phyloP scores from a whole-genome alignment of 2,888 invertebrate species.

The Epistrophella euchroma region DNA sequence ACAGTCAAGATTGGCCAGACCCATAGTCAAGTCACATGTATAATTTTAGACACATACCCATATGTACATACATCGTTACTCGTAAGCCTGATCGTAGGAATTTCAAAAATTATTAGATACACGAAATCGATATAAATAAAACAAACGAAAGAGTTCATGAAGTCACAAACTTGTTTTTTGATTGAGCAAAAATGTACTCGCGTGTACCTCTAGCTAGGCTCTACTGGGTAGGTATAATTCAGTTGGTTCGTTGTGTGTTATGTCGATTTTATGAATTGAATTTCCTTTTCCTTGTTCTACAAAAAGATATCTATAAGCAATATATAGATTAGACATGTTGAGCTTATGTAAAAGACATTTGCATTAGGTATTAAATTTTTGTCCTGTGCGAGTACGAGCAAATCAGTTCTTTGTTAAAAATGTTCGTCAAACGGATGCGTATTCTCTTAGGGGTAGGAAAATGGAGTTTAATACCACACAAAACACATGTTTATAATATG shows the following conservation, averaged over 20 bases:
- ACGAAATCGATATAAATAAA: constrained; percentile 39
- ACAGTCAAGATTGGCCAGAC: neutral
- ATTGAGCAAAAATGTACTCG: constrained; percentile 26
- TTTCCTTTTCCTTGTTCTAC: constrained; percentile 20
- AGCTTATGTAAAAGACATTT: neutral
- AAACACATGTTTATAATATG: neutral
- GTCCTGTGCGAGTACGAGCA: neutral
- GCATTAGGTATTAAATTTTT: neutral
- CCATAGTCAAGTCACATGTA: neutral
- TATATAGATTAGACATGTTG: neutral
- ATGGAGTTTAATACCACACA: neutral
- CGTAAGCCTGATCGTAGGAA: constrained; percentile 54
- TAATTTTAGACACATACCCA: constrained; percentile 18
- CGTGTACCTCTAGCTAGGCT: neutral
- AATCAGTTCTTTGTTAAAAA: neutral
- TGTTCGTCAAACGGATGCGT: neutral
- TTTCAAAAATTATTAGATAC: constrained; percentile 56
- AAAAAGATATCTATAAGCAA: constrained; percentile 15
- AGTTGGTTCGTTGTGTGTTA: constrained; percentile 8
- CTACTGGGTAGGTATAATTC: constrained; percentile 3
- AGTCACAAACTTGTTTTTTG: constrained; percentile 70
- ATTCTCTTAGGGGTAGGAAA: neutral
- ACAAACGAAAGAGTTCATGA: constrained; percentile 62
- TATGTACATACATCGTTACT: constrained; percentile 35
- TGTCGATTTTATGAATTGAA: constrained; percentile 35